These are phyloP conservation scores for Epistrophe grossulariae DNA, from an alignment of 2,888 invertebrate genomes.

Conservation along the genomic window DNA sequence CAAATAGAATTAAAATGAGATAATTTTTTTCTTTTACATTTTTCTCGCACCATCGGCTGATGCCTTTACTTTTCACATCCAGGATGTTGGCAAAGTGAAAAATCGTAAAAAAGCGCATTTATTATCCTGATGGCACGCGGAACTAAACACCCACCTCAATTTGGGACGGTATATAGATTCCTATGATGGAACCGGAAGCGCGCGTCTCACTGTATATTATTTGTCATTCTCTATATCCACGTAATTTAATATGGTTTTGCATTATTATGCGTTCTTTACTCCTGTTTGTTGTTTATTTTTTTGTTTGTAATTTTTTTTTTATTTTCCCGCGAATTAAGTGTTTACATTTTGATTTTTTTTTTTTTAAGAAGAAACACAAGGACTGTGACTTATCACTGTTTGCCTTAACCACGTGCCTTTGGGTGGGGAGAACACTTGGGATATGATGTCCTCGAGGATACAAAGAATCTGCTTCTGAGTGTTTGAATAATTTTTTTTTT, in stretches of 20 bases:
- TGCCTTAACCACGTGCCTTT: slow-evolving; percentile 47
- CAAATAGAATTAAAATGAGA: slow-evolving; percentile 78
- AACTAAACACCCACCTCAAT: slow-evolving; percentile 74
- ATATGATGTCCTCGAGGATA: slow-evolving; percentile 30
- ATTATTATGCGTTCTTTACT: slow-evolving; percentile 73
- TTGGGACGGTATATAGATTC: slow-evolving; percentile 43
- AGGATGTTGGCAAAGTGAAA: slow-evolving; percentile 28
- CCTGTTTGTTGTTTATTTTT: slow-evolving; percentile 52
- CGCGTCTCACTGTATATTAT: slow-evolving; percentile 74
- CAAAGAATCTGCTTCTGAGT: slow-evolving; percentile 65
- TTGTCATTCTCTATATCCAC: slow-evolving; percentile 76
- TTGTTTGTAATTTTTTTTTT: slow-evolving; percentile 25
- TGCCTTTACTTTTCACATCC: slow-evolving; percentile 25
- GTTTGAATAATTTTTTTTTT: slow-evolving; percentile 64
- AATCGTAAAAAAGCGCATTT: slow-evolving; percentile 71
- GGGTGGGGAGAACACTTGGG: neutral
- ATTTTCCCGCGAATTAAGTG: slow-evolving; percentile 74
- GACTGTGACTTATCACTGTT: slow-evolving; percentile 72
- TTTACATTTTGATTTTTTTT: slow-evolving; percentile 70
- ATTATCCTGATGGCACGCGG: slow-evolving; percentile 71
- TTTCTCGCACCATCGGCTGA: neutral
- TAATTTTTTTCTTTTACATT: slow-evolving; percentile 53
- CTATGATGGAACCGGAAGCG: slow-evolving; percentile 41
- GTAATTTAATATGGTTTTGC: slow-evolving; percentile 77
- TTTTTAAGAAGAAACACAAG: slow-evolving; percentile 48